Base-by-base conservation (phyloP, 2,888 invertebrate species). In the Pristionchus japonicus region DNA sequence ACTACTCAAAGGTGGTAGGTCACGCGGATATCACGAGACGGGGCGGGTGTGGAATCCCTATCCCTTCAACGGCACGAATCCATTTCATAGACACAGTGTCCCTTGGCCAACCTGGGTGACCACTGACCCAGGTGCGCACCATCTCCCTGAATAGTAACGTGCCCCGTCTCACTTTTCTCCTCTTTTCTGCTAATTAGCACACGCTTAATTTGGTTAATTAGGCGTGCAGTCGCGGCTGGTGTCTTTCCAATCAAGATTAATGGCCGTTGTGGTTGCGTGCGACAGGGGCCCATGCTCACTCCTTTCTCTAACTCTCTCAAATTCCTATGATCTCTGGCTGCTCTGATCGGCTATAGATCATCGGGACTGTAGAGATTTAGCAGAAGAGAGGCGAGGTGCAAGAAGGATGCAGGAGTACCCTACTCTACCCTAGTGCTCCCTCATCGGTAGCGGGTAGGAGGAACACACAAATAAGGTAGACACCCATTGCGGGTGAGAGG, bases 121-220 rank as follows among this genome's bases (percentile, higher is more conserved):
- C n/a, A 52, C 11, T 52, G 20, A 23, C 70, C 34, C 34, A 70
- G 70, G 70, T 70, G 70, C 70, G 70, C 37, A 77, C 77, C 15
- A 43, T 43, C 43, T 31, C 77, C n/a, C 23, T 77, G 27, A 40
- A 40, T 34, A 13, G 13, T 37, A 37, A 31, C 61, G 61, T 67
- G 52, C 17, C 67, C 13, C 40, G 77, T n/a, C 77, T 23, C 57
- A 57, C 43, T 77, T 27, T 40, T 37, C 70, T 37, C 70, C n/a
- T n/a, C n/a, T 11, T 1, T 40, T 43, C 77, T 77, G 34, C 83
- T 37, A 57, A 83, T 83, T 83, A 49, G 57, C 34, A 80, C 47
- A 47, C 80, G 47, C 80, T 49, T 49, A 43, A 49, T 83, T 83
- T 43, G 34, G 57, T 34, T 83, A 49, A 52, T 83, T 83, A 83